These are phyloP conservation scores for Musca vetustissima DNA, from an alignment of 1,140 invertebrate species.

Conservation along the genomic window DNA sequence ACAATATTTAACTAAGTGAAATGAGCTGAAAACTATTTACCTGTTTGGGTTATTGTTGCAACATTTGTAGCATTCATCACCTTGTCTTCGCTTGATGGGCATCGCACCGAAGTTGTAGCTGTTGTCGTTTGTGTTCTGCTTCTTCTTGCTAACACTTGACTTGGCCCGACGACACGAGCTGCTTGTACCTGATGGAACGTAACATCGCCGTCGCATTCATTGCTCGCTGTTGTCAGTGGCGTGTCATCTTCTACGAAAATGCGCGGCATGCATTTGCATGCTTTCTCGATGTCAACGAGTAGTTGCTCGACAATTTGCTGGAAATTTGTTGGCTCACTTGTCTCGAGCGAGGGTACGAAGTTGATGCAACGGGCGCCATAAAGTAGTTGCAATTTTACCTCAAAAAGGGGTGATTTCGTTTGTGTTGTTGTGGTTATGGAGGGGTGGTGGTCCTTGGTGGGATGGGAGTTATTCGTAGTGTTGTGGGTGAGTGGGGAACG, in stretches of 20 bases:
- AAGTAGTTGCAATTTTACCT: constrained; percentile 54
- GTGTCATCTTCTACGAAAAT: constrained; percentile 53
- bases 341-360: constrained; percentile 51
- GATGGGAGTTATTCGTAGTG: constrained; percentile 19
- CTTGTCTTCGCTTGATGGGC: no score
- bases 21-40: neutral
- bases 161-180: neutral
- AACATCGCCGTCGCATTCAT: constrained; percentile 33
- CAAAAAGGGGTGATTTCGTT: constrained; percentile 44
- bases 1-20: no score
- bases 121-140: neutral
- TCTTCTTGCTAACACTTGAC: neutral
- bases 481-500: constrained; percentile 16
- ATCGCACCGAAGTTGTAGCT: neutral
- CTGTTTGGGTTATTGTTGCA: constrained; percentile 9
- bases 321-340: constrained; percentile 54
- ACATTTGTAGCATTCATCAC: constrained; percentile 1
- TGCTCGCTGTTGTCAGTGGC: constrained; percentile 34
- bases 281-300: constrained; percentile 52
- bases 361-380: constrained; percentile 43
- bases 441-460: constrained; percentile 12
- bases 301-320: constrained; percentile 55
- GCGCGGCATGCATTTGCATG: constrained; percentile 54
- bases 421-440: no score
- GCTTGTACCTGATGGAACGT: no score